Base-by-base conservation (phyloP, 2,797 vertebrate species). In the Arrhamphus sclerolepis region DNA sequence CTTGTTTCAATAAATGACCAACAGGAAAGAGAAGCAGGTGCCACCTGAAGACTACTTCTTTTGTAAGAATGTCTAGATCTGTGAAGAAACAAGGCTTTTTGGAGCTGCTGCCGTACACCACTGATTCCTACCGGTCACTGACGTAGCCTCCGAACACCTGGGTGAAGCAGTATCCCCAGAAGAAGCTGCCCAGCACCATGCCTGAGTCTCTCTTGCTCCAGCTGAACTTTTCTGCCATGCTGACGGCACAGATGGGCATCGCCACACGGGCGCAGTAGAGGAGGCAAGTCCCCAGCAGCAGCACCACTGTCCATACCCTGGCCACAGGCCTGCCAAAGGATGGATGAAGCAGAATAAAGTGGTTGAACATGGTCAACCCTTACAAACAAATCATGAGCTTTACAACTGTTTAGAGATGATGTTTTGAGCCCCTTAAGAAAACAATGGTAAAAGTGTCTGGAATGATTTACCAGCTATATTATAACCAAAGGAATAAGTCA, bases 131-230 rank as follows among this genome's bases (percentile, higher is more conserved):
- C 94, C 93, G 86, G 80, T 98, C 98, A 40, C 97, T 97, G 78
- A 98, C 92, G 58, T 98, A 96, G 71, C 97, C 97, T 1, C 97
- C 98, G 0, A 94, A 69, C 7, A 98, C 92, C 85, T 99, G 97
- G 0, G 97, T 98, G 89, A 99, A 85, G 88, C 97, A 98, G 91
- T 98, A 98, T 21, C 97, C 97, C 97, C 97, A 99, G 90, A 99
- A 99, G 91, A 98, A 99, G 92, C 97, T 98, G 77, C 98, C 95
- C 72, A 99, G 94, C 58, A 95, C 94, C 9, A 97, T 72, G 19
- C 97, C 96, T 0, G 96, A 94, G 77, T 98, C 95, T 54, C 92
- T 95, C 92, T 98, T 98, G 91, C 91, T 95, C 97, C 97, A 99
- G 66, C 63, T 54, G 43, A 98, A 99, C 92, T 89, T 77, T 34